phyloP scores from a whole-genome alignment of 2,888 invertebrate species.

The Julus scandinavius region DNA sequence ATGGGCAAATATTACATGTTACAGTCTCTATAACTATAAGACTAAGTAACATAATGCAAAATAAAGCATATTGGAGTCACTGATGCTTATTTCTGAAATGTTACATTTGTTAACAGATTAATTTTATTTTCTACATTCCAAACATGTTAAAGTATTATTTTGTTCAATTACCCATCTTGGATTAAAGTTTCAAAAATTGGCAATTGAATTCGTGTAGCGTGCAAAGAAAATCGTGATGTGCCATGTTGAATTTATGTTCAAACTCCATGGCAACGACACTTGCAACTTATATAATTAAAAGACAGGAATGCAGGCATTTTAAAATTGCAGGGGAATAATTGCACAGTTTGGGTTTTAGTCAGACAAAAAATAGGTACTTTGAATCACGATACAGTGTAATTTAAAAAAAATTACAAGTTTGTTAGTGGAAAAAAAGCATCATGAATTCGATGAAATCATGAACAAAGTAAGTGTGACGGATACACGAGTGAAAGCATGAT shows the following conservation, averaged over 20 bases:
- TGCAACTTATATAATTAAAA: background rate
- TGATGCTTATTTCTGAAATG: no score
- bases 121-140: no score
- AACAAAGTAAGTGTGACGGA: slow-evolving; percentile 31
- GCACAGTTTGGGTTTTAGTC: background rate
- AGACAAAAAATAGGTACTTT: background rate
- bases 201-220: no score
- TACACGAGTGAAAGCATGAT: slow-evolving; percentile 20
- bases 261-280: background rate
- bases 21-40: no score
- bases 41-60: no score
- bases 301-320: background rate
- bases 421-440: background rate
- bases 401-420: background rate
- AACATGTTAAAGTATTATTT: no score
- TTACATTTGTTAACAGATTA: no score
- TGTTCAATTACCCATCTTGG: no score
- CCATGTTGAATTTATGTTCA: background rate
- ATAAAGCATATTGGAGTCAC: no score
- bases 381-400: background rate
- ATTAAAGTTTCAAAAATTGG: no score
- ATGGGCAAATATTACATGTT: no score
- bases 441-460: background rate
- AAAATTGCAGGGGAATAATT: slow-evolving; percentile 7
- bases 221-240: background rate